Base-by-base conservation (phyloP, 2,797 vertebrate genomes). In the Alauda arvensis region DNA sequence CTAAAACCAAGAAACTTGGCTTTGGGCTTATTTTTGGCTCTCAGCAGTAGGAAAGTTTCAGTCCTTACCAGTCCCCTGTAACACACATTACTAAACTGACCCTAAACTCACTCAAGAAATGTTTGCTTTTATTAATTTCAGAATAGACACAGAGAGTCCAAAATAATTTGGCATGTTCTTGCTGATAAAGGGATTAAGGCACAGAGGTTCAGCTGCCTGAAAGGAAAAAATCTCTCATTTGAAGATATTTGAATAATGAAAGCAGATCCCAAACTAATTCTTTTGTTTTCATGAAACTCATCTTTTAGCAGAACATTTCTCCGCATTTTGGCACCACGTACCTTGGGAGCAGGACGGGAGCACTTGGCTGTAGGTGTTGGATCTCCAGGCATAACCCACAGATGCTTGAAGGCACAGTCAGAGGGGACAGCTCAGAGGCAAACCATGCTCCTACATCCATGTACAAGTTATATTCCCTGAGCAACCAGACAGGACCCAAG, bases 311-410 rank as follows among this genome's bases (percentile, higher is more conserved):
- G 43, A 71, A 57, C 55, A 48, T 33, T 57, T 69, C 45, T 51
- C 5, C 14, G 2, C 12, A 6, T 52, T 78, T 78, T 9, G 8
- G n/a, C 68, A 8, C 4, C 1, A 0, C 12, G 34, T 14, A 23
- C 48, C 67, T 46, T 4, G 3, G 37, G 81, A 83, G 48, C 77
- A 42, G 62, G 74, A 42, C 8, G 1, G 52, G 31, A 52, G 34
- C 51, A 37, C 66, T 68, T 4, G 74, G n/a, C 34, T 39, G 49
- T 16, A 21, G 77, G 60, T 60, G 71, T 67, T 1, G 3, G 25
- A 63, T 37, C 53, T 68, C 23, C 55, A 18, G 74, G 24, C 4
- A 1, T n/a, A 66, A 75, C 48, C 55, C 33, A 17, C 0, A 2
- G 39, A 33, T 79, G 19, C 16, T 10, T 37, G 57, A 77, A 68